Evolutionary conservation across 2,888 invertebrate species (phyloP), one percentile per base, ranked within the genome.

Genomic region (Hydraecia micacea): DNA sequence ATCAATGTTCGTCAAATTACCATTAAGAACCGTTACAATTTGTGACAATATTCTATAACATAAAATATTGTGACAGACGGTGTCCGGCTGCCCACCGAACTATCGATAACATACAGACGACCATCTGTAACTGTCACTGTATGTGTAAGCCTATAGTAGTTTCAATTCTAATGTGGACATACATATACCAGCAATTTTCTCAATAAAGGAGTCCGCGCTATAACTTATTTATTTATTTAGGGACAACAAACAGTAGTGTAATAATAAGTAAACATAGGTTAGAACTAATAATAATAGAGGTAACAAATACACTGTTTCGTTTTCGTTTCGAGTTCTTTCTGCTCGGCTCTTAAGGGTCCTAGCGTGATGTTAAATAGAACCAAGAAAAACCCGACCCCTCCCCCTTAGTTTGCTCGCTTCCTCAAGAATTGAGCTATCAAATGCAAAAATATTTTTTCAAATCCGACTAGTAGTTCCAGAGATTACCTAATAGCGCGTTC

Each of bases 31-130:
- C 70, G 86, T 77, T 84, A 83, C 58, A 55, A n/a, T 79, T 55
- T 84, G 73, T 84, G 87, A 86, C 75, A 86, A 75, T 83, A 75
- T 83, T 83, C 69, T 67, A 42, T 79, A 42, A 60, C 79, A 66
- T 83, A 46, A 78, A 71, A 86, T 86, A 86, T 86, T 86, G 68
- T 84, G 84, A 84, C 87, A 86, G 84, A 32, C 8, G 15, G 36
- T 46, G 67, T 75, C 65, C 4, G 73, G 62, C 60, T 46, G 84
- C 63, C 21, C 68, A 52, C 72, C 65, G 52, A 60, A 25, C 36
- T 63, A 73, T 86, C 67, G 75, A 86, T 76, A 85, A 73, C 28
- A 28, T 28, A n/a, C 25, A 65, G 73, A 46, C 32, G 36, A 32
- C 66, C 67, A 86, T 85, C 70, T 67, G 28, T 84, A 75, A 32